phyloP scores from a whole-genome alignment of 2,797 vertebrate genomes.

The Leucoraja ocellata region DNA sequence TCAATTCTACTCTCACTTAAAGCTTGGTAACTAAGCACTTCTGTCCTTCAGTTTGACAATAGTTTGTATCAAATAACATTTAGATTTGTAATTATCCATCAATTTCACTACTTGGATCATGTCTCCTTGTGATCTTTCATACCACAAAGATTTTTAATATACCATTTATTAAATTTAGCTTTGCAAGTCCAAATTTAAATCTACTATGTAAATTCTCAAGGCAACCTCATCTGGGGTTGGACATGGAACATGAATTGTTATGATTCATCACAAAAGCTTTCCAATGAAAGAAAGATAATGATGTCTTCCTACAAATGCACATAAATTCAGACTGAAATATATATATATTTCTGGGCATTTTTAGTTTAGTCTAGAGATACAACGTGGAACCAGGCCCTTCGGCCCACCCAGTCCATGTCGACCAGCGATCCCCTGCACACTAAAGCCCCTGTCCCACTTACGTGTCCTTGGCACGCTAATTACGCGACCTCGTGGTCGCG shows the following conservation, averaged over 20 bases:
- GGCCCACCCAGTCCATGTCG: too few species aligned
- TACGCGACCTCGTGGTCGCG: too few species aligned
- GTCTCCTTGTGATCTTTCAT: background rate
- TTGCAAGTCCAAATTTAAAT: background rate
- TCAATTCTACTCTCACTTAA: background rate
- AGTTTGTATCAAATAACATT: background rate
- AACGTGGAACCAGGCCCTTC: too few species aligned
- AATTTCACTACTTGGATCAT: background rate
- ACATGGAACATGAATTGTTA: background rate
- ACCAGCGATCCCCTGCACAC: too few species aligned
- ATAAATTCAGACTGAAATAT: background rate
- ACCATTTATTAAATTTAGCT: background rate
- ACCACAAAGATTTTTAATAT: background rate
- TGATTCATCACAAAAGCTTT: background rate
- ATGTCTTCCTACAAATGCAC: background rate
- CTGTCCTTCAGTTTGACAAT: background rate
- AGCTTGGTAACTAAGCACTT: background rate
- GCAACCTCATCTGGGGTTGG: background rate
- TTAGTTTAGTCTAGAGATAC: too few species aligned
- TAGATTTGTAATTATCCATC: background rate
- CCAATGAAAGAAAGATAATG: background rate
- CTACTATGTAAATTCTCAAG: background rate
- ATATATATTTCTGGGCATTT: too few species aligned
- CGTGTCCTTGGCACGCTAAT: too few species aligned
- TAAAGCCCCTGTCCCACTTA: too few species aligned